These are phyloP conservation scores for Rotaria magnacalcarata DNA, from an alignment of 2,888 invertebrate genomes.

Conservation along the genomic window DNA sequence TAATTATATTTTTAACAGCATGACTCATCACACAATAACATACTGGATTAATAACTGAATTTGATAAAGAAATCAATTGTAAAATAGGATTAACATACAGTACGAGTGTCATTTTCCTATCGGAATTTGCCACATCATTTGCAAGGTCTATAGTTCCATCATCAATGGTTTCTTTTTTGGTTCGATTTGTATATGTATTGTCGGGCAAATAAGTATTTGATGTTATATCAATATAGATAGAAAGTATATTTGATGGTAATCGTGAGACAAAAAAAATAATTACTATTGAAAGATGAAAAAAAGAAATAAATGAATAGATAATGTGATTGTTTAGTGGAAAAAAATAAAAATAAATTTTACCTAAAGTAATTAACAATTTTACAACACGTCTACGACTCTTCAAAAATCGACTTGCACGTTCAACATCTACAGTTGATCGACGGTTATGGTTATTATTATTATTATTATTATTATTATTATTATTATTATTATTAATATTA, in stretches of 20 bases:
- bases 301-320: not conserved
- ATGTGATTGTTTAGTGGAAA: not conserved
- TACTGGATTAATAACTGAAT: conserved; percentile 45
- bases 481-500: too few species aligned
- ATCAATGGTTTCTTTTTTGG: not conserved
- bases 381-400: conserved; percentile 44
- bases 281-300: conserved; percentile 24
- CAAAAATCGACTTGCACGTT: conserved; percentile 27
- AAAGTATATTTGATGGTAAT: conserved; percentile 42
- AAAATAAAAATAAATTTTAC: not conserved
- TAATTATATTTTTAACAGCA: conserved; percentile 42
- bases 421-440: conserved; percentile 2
- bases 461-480: not conserved
- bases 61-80: conserved; percentile 41
- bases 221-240: conserved; percentile 42
- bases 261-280: conserved; percentile 40
- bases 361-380: conserved; percentile 41
- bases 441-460: not conserved
- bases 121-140: not conserved
- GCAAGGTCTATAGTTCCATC: not conserved
- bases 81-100: conserved; percentile 42
- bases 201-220: conserved; percentile 36
- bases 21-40: conserved; percentile 43
- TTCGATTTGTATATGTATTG: not conserved
- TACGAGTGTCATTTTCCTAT: conserved; percentile 40